Base-by-base conservation (phyloP, 2,888 invertebrate species). In the Margaritifera margaritifera region DNA sequence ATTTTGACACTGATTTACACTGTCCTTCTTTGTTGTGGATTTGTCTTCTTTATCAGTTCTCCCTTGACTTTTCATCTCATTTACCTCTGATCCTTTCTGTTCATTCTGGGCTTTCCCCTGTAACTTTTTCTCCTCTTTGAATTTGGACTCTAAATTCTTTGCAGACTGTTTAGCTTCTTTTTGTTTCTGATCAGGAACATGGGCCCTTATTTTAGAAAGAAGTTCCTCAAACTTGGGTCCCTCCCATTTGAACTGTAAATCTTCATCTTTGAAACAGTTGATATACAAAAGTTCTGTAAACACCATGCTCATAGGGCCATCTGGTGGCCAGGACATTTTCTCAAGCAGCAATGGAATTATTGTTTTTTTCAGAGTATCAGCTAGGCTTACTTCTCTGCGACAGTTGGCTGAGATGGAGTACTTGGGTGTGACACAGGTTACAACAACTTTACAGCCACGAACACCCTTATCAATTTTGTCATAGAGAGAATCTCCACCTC, bases 381-480 rank as follows among this genome's bases (percentile, higher is more conserved):
- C 84, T 58, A 89, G 79, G 64, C 86, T 85, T 27, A 89, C 81
- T 71, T 89, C 89, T 57, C 87, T 71, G 62, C 88, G 74, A 72
- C 88, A 89, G 77, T 89, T 89, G 24, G 87, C 84, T 6, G 88
- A 88, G 31, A 84, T 27, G 18, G 86, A 71, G 71, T 89, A 89
- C 73, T 88, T 89, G 6, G 81, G 78, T 27, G 88, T 89, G 22
- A 89, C 80, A 72, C 87, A 88, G 18, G 84, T 79, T 24, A 89
- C 55, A 6, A 89, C 80, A 31, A 86, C 83, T 65, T 79, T 81
- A 68, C 85, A 84, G 19, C 83, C 81, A 25, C 87, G 68, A 50
- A 87, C 68, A 5, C 89, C 88, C 20, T 77, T 69, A 75, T 89
- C 89, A 60, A 89, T 88, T 73, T 88, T 88, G 69, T 89, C 88